These are phyloP conservation scores for Drosophila tripunctata DNA, from an alignment of 2,888 invertebrate genomes.

Conservation along the genomic window DNA sequence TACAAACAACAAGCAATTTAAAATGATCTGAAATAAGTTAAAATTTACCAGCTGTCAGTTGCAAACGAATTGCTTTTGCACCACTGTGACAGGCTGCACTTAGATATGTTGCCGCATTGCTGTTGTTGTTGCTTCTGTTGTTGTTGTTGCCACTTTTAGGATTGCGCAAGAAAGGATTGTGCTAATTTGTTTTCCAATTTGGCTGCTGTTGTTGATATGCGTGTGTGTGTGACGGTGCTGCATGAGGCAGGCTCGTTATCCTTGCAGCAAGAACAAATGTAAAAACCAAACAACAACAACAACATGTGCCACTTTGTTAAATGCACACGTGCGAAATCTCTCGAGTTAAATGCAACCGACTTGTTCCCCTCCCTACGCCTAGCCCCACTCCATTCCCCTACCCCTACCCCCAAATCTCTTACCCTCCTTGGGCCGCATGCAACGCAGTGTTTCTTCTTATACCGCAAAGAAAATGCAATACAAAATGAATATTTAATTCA, in stretches of 20 bases:
- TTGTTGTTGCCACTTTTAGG: constrained; percentile 19
- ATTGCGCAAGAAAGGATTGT: constrained; percentile 63
- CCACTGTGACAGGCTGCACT: constrained; percentile 39
- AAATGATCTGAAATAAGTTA: constrained; percentile 3
- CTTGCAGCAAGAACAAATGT: constrained; percentile 22
- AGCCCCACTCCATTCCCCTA: constrained; percentile 3
- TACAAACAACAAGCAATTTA: too few species aligned
- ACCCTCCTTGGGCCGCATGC: too few species aligned
- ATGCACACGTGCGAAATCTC: constrained; percentile 79
- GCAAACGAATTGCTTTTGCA: constrained; percentile 41
- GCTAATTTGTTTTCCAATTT: constrained; percentile 75
- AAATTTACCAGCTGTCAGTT: constrained; percentile 4
- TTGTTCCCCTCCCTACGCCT: constrained; percentile 1
- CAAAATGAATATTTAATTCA: constrained; percentile 76
- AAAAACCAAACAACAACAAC: constrained; percentile 13
- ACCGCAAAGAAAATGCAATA: constrained; percentile 69
- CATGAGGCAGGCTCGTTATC: constrained; percentile 40
- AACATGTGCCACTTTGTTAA: constrained; percentile 68
- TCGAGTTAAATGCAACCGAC: constrained; percentile 71
- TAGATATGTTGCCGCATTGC: constrained; percentile 13
- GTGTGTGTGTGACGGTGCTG: constrained; percentile 4
- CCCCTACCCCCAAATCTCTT: neutral
- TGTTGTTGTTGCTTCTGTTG: constrained; percentile 4
- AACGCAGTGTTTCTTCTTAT: constrained; percentile 14
- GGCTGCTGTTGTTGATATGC: constrained; percentile 37